Percentiles rank a stretch among this genome's conserved stretches.
phyloP scores from a whole-genome alignment of 2,888 invertebrate genomes.

The Teleogryllus oceanicus region DNA sequence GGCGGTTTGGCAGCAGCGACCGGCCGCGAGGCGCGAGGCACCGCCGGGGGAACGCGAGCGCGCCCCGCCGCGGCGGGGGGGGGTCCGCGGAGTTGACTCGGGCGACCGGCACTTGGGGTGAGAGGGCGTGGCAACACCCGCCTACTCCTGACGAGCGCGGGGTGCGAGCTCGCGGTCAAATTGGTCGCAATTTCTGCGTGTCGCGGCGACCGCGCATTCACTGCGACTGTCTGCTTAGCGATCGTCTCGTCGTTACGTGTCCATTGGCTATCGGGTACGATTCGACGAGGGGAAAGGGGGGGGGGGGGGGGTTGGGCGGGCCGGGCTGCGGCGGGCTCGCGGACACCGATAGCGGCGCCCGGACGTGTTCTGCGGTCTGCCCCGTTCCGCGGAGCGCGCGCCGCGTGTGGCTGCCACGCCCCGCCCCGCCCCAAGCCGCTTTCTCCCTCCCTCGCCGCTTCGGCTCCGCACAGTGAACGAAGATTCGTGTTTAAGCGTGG shows the following conservation, averaged over 20 bases:
- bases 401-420: neutral
- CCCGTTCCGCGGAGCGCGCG: neutral
- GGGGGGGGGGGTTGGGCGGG: too few species aligned
- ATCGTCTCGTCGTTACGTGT: neutral
- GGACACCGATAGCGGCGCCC: neutral
- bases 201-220: constrained; percentile 3
- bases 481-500: too few species aligned
- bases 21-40: too few species aligned
- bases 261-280: neutral
- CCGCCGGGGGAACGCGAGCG: too few species aligned
- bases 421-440: neutral
- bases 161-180: neutral
- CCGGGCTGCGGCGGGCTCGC: neutral
- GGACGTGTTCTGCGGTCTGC: neutral
- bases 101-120: too few species aligned
- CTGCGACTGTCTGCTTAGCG: neutral
- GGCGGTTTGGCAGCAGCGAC: too few species aligned
- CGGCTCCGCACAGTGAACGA: too few species aligned
- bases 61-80: too few species aligned
- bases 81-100: too few species aligned
- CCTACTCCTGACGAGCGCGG: too few species aligned
- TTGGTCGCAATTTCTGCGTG: neutral
- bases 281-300: neutral
- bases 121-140: too few species aligned
- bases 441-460: too few species aligned